Conservation (phyloP, 1,140 invertebrate species). For the Neomicropteryx cornuta region DNA sequence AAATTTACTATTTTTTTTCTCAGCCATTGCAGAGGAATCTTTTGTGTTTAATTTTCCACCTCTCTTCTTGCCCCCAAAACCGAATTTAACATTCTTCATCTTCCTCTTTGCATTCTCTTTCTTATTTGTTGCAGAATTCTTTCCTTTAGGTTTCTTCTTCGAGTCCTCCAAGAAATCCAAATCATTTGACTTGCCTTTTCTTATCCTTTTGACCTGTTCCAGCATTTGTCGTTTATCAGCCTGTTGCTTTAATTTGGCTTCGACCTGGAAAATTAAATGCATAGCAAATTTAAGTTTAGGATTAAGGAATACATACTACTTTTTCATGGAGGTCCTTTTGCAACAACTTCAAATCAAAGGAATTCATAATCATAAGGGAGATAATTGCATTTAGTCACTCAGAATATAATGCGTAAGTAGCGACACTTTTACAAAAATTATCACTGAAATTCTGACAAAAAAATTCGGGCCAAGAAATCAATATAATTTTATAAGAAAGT, state of each 20-base stretch:
- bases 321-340: no score
- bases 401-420: no score
- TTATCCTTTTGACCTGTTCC: conserved; percentile 76
- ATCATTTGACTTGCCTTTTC: conserved; percentile 69
- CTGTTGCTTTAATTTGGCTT: conserved; percentile 68
- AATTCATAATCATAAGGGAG: no score
- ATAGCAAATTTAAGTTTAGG: no score
- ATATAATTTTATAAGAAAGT: no score
- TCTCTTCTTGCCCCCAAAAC: conserved; percentile 92
- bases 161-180: conserved; percentile 78
- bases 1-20: conserved; percentile 19
- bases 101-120: conserved; percentile 47
- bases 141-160: no score
- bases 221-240: conserved; percentile 68
- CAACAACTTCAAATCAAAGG: no score
- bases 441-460: no score
- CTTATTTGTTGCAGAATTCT: conserved; percentile 22
- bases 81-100: conserved; percentile 79
- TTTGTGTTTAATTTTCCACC: conserved; percentile 81
- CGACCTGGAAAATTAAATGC: conserved; percentile 51
- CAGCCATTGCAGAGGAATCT: conserved; percentile 54
- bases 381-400: no score
- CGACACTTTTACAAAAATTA: no score
- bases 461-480: no score
- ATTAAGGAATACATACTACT: no score